Conservation (phyloP, 2,797 vertebrate species). For the Babyrousa celebensis region DNA sequence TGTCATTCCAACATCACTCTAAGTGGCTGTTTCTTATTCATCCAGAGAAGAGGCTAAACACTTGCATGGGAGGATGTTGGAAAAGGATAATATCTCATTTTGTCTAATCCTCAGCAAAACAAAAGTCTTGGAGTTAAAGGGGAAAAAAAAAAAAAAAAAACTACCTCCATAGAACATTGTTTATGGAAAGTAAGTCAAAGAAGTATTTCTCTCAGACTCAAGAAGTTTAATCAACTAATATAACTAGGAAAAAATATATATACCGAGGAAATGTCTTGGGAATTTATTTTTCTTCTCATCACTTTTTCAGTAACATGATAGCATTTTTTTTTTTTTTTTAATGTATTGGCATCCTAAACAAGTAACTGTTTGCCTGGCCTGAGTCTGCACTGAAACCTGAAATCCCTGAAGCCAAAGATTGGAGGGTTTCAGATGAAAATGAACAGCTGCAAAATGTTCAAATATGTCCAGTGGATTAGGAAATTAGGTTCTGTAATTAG, state of each 20-base stretch:
- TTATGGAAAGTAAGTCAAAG: conserved; percentile 9
- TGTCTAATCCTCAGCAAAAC: background rate
- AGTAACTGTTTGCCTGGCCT: background rate
- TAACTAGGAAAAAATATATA: too few species aligned
- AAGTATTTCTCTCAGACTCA: background rate
- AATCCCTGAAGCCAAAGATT: conserved; percentile 45
- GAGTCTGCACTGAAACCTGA: background rate
- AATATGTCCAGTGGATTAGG: background rate
- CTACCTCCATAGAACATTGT: background rate
- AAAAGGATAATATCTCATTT: background rate
- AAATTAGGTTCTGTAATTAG: conserved; percentile 71
- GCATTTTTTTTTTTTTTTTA: background rate
- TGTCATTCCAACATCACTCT: background rate
- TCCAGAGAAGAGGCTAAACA: background rate
- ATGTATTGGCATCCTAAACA: background rate
- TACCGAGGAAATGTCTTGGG: background rate
- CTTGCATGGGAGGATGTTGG: background rate
- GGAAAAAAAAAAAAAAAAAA: background rate
- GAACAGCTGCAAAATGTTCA: conserved; percentile 63
- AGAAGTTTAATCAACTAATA: background rate
- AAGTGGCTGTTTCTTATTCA: background rate
- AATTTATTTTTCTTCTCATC: conserved; percentile 3
- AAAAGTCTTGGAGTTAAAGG: background rate
- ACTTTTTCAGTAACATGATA: background rate
- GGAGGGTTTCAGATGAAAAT: conserved; percentile 64